Conservation (phyloP, 1,140 invertebrate genomes). For the Subanguina moxae region DNA sequence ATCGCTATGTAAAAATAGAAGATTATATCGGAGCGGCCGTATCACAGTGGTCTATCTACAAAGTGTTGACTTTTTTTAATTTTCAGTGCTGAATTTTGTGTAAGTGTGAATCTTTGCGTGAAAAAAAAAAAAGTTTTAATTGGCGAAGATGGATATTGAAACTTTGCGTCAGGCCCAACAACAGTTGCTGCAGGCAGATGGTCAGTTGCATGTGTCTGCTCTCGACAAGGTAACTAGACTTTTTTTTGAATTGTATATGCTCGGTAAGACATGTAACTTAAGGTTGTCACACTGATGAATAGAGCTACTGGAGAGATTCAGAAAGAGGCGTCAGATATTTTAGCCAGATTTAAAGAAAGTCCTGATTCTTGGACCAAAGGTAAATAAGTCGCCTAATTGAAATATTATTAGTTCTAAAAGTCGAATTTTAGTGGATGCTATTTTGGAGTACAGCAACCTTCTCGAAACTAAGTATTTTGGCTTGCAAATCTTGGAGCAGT, state of each 20-base stretch:
- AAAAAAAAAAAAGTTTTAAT: too few relatives aligned
- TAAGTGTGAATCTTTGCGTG: too few relatives aligned
- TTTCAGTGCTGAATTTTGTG: too few relatives aligned
- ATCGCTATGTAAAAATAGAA: too few relatives aligned
- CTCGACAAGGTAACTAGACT: slow-evolving; percentile 28
- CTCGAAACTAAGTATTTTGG: slow-evolving; percentile 99
- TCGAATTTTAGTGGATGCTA: slow-evolving; percentile 76
- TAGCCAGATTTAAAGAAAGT: slow-evolving; percentile 39
- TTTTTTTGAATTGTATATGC: background rate
- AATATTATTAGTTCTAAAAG: too few relatives aligned
- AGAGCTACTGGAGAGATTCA: slow-evolving; percentile 39
- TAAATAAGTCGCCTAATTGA: too few relatives aligned
- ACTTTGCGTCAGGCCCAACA: slow-evolving; percentile 30
- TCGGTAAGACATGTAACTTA: background rate
- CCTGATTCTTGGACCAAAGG: slow-evolving; percentile 41
- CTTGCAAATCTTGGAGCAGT: slow-evolving; percentile 95
- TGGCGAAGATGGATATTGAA: slow-evolving; percentile 5
- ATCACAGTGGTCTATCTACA: too few relatives aligned
- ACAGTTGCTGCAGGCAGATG: slow-evolving; percentile 29
- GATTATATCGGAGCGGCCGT: too few relatives aligned
- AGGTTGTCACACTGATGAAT: slow-evolving; percentile 47
- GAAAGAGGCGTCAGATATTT: slow-evolving; percentile 34
- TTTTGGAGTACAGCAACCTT: slow-evolving; percentile 86
- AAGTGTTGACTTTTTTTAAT: too few relatives aligned
- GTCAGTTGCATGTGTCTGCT: slow-evolving; percentile 38